phyloP scores from a whole-genome alignment of 2,797 vertebrate genomes.

The Crenichthys baileyi region DNA sequence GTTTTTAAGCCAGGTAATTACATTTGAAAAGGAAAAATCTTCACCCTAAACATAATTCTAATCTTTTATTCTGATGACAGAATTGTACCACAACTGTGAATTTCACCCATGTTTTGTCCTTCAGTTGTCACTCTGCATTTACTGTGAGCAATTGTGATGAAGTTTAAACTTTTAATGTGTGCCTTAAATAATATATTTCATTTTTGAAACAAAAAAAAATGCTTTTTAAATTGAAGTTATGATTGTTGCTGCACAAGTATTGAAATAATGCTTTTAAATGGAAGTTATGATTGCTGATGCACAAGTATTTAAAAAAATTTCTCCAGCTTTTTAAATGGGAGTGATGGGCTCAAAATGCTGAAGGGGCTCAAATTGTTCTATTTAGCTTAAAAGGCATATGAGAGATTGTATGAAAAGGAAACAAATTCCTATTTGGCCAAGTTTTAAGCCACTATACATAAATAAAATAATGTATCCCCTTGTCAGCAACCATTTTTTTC shows the following conservation, averaged over 20 bases:
- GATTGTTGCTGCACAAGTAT: no score
- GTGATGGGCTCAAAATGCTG: no score
- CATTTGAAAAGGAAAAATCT: slow-evolving; percentile 9
- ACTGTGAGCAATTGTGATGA: slow-evolving; percentile 68
- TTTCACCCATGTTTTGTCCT: slow-evolving; percentile 54
- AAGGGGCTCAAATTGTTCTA: no score
- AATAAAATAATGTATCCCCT: neutral
- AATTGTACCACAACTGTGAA: slow-evolving; percentile 41
- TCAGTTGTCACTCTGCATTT: slow-evolving; percentile 68
- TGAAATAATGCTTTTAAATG: no score
- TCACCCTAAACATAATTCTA: slow-evolving; percentile 1
- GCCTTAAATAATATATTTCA: slow-evolving; percentile 78
- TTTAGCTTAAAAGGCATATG: no score
- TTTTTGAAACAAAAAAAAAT: slow-evolving; percentile 71
- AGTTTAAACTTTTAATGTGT: slow-evolving; percentile 77
- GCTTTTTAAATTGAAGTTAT: no score
- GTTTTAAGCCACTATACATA: neutral
- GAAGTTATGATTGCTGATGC: no score
- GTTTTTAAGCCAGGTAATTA: slow-evolving; percentile 19
- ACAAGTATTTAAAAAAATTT: no score
- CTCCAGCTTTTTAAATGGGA: no score
- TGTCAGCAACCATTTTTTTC: neutral
- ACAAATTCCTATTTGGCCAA: no score
- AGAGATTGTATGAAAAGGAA: no score
- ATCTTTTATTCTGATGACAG: slow-evolving; percentile 21